phyloP scores from a whole-genome alignment of 2,797 vertebrate species.

The Lagorchestes hirsutus region DNA sequence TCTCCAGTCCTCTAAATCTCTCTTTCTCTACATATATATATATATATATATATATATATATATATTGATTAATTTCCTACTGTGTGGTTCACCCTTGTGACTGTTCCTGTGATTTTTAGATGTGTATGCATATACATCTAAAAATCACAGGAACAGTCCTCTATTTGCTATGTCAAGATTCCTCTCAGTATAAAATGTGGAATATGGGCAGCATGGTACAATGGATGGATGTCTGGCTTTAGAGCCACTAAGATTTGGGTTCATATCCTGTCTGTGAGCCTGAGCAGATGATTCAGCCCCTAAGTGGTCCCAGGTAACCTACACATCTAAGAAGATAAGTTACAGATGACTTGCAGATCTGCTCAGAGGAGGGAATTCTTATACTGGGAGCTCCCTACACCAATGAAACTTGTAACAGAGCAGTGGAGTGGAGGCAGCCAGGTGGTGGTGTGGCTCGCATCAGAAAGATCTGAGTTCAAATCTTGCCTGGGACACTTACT shows the following conservation, averaged over 20 bases:
- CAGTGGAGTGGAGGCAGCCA: not conserved
- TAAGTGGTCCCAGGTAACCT: not conserved
- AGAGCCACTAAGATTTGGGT: not conserved
- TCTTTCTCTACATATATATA: not conserved
- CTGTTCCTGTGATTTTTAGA: too few relatives aligned
- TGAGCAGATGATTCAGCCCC: not conserved
- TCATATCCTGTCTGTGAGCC: not conserved
- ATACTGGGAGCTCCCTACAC: not conserved
- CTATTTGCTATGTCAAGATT: not conserved
- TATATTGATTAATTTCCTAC: too few relatives aligned
- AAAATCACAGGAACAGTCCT: not conserved
- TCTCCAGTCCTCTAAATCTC: too few relatives aligned
- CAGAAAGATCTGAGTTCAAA: not conserved
- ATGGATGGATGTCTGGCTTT: not conserved
- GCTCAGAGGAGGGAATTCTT: not conserved
- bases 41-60: not conserved
- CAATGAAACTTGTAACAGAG: not conserved
- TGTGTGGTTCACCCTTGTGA: too few relatives aligned
- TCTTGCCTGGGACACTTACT: not conserved
- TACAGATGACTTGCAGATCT: not conserved
- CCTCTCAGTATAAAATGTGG: not conserved
- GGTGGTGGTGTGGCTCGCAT: not conserved
- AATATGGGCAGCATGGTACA: not conserved
- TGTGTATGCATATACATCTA: not conserved
- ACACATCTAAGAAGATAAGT: not conserved